These are phyloP conservation scores for Lasioglossum albipes DNA, from an alignment of 1,140 invertebrate species.

Conservation along the genomic window DNA sequence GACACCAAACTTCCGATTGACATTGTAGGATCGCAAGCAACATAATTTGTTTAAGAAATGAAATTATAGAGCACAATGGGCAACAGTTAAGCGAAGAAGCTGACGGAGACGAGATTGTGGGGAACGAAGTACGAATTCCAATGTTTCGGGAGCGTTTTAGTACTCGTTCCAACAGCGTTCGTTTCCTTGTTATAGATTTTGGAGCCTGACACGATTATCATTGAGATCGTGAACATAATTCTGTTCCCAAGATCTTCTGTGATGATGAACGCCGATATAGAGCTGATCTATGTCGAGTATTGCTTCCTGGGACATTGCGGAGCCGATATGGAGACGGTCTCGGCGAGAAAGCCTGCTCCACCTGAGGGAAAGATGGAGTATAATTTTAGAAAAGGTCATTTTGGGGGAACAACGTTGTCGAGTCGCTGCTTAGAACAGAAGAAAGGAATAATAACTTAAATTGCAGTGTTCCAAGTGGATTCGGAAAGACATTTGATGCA, in stretches of 20 bases:
- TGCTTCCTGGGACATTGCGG: constrained; percentile 64
- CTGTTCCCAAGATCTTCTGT: constrained; percentile 55
- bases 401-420: background rate
- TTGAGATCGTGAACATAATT: constrained; percentile 63
- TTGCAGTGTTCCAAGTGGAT: constrained; percentile 69
- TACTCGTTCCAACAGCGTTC: background rate
- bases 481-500: constrained; percentile 56
- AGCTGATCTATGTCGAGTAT: constrained; percentile 66
- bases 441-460: background rate
- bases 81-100: background rate
- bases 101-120: rapidly evolving
- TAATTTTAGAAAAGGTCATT: constrained; percentile 64
- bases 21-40: background rate
- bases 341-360: constrained; percentile 47
- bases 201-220: constrained; percentile 45
- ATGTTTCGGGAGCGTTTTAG: background rate
- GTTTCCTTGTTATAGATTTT: constrained; percentile 6
- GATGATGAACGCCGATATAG: constrained; percentile 40
- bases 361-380: constrained; percentile 53
- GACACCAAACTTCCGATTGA: background rate
- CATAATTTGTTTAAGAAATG: background rate
- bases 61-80: background rate
- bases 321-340: constrained; percentile 66
- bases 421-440: too few species aligned
- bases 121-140: background rate